Evolutionary conservation across 2,888 invertebrate species (phyloP).

Genomic region (Drosophila cognata): DNA sequence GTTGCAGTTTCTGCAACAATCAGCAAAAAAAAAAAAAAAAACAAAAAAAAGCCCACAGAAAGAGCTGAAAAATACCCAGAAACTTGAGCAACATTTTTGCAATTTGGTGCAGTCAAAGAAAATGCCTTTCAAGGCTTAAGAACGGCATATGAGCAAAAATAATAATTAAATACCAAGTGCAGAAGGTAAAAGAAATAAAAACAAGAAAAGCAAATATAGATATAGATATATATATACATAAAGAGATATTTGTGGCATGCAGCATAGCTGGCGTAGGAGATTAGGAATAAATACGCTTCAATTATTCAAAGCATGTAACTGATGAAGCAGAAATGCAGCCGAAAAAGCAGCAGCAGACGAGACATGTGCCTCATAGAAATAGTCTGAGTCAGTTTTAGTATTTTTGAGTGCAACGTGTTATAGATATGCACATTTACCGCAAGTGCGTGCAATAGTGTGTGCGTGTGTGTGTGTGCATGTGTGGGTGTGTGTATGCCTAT

Average conservation of each 20-base stretch:
- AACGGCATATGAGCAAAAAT: slow-evolving; percentile 9
- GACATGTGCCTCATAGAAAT: slow-evolving; percentile 26
- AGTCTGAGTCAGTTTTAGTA: slow-evolving; percentile 53
- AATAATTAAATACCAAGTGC: slow-evolving; percentile 62
- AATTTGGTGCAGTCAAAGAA: slow-evolving; percentile 22
- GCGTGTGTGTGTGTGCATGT: slow-evolving; percentile 24
- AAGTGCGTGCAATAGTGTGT: slow-evolving; percentile 46
- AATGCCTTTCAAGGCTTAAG: slow-evolving; percentile 33
- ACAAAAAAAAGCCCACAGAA: not conserved
- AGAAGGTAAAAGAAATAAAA: slow-evolving; percentile 1
- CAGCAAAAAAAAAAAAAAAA: slow-evolving; percentile 33
- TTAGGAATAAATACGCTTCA: slow-evolving; percentile 73
- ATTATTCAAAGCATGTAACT: slow-evolving; percentile 83
- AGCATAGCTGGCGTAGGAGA: slow-evolving; percentile 6
- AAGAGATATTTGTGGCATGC: not conserved
- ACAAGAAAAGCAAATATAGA: slow-evolving; percentile 8
- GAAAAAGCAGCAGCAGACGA: slow-evolving; percentile 36
- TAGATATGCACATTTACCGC: slow-evolving; percentile 73
- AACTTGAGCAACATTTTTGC: slow-evolving; percentile 12
- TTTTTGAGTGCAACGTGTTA: slow-evolving; percentile 76
- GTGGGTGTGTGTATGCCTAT: slow-evolving; percentile 57
- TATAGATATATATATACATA: not conserved
- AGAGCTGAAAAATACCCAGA: too few relatives aligned
- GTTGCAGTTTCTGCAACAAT: slow-evolving; percentile 60
- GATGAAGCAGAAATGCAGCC: slow-evolving; percentile 78